These are phyloP conservation scores for Tauraco hartlaubi DNA, from an alignment of 2,797 vertebrate species.

Conservation along the genomic window DNA sequence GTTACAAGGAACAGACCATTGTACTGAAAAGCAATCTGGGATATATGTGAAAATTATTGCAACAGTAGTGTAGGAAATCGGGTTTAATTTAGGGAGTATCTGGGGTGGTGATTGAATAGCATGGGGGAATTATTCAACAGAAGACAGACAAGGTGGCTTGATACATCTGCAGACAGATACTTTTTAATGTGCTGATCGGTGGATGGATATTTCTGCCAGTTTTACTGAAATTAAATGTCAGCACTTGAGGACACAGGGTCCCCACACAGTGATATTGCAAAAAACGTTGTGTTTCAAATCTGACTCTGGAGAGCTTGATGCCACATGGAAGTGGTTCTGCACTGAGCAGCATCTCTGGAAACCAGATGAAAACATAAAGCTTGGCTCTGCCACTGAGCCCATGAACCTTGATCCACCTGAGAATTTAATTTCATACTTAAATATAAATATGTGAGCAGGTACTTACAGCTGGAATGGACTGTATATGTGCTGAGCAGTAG, in stretches of 20 bases:
- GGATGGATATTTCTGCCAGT: background rate
- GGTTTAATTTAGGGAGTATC: background rate
- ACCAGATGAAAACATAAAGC: background rate
- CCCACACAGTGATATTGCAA: background rate
- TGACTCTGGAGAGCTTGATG: background rate
- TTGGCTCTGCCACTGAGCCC: background rate
- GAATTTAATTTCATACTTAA: background rate
- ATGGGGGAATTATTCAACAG: background rate
- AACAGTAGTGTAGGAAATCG: background rate
- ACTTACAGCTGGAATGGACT: background rate
- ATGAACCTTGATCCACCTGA: background rate
- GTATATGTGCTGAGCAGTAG: background rate
- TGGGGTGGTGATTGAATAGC: background rate
- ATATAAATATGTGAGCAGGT: background rate
- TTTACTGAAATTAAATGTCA: background rate
- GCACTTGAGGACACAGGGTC: background rate
- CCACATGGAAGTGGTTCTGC: fast-evolving
- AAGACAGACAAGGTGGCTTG: background rate
- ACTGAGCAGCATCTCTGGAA: background rate
- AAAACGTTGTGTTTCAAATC: background rate
- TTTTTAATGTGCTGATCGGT: background rate
- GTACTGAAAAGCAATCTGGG: background rate
- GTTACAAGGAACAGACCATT: slow-evolving; percentile 9
- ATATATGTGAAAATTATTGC: background rate
- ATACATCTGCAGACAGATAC: background rate